Percentiles rank a stretch among this genome's conserved stretches.
Conservation (phyloP, 2,113 vertebrate genomes). For the Myanophis thanlyinensis region DNA sequence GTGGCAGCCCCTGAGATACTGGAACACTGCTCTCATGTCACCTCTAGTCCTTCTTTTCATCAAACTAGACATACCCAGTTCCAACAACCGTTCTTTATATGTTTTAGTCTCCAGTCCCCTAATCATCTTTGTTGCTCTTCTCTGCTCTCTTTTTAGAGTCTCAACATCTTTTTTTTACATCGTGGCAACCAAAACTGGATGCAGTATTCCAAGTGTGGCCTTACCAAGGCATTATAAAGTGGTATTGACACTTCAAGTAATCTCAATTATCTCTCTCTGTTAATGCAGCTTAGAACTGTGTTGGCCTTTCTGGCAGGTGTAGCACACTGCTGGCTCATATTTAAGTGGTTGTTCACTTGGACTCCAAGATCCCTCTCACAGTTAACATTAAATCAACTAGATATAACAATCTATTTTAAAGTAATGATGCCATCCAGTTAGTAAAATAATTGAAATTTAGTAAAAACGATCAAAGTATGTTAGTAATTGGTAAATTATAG, state of each 20-base stretch:
- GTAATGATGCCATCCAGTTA: neutral
- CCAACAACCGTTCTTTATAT: neutral
- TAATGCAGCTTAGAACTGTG: neutral
- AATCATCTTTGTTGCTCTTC: neutral
- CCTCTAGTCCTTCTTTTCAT: neutral
- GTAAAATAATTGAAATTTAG: neutral
- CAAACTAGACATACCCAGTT: neutral
- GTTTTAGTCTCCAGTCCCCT: neutral
- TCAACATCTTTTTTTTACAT: neutral
- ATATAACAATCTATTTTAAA: neutral
- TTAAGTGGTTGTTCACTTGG: neutral
- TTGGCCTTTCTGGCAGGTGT: neutral
- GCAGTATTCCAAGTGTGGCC: neutral
- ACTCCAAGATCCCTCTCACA: neutral
- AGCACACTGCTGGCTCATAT: neutral
- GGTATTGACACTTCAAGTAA: neutral
- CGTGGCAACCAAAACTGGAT: no score
- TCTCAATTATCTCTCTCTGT: neutral
- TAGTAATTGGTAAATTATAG: neutral
- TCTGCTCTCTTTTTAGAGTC: neutral
- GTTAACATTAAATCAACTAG: neutral
- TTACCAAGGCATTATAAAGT: neutral
- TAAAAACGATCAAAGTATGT: neutral
- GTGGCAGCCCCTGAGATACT: neutral
- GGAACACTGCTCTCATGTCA: neutral